Evolutionary conservation across 2,797 vertebrate species (phyloP), one percentile per base, ranked within the genome.

Genomic region (Anabacerthia variegaticeps): DNA sequence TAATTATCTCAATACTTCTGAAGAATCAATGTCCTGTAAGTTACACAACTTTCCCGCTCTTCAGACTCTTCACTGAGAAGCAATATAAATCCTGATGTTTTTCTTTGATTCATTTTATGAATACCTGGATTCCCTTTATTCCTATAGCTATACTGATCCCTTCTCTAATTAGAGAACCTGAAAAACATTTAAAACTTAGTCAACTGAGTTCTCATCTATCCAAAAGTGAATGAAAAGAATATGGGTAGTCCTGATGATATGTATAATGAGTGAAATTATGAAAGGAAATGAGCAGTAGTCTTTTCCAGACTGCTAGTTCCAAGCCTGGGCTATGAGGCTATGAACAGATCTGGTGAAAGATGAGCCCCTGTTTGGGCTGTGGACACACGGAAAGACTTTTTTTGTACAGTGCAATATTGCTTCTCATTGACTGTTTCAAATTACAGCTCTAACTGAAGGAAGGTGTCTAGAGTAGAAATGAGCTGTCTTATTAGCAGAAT

Each of bases 311-410:
- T 68, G 30, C 3, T 5, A 85, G 19, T 79, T 71, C 32, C 51
- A 69, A 49, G 8, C 20, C 9, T 55, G 37, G 9, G 1, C 37
- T 56, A 16, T 20, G 20, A 77, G 20, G 54, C 10, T 58, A 3
- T 12, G 7, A 58, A 21, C 6, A 61, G 16, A 79, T 34, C 10
- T 66, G 23, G 5, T 55, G 32, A 68, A 89, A 72, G 24, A 48
- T 6, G 3, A 77, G 7, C 2, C 9, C 10, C 5, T 48, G 0
- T 26, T 32, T 72, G 19, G 5, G 2, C 23, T 66, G 14, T 65
- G 30, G 37, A 76, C 7, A 41, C 41, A 11, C 8, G 4, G 5
- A 44, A 26, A 65, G 7, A 41, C 10, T 28, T 68, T 84, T 10
- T 10, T 56, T 12, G 36, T 73, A 6, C 1, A 17, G 1, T 9